These are phyloP conservation scores for Macrophya alboannulata DNA, from an alignment of 2,888 invertebrate species.

Conservation along the genomic window DNA sequence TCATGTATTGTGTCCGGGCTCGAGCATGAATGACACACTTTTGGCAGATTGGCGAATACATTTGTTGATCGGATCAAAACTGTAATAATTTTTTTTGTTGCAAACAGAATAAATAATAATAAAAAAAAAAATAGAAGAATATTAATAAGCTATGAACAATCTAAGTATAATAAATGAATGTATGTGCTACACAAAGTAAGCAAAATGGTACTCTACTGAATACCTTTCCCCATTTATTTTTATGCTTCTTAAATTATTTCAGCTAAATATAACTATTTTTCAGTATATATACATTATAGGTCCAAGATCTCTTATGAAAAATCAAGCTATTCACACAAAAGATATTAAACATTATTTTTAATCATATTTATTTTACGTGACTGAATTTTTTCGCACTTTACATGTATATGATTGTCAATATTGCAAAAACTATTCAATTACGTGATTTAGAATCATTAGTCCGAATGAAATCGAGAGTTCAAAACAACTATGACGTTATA, in stretches of 20 bases:
- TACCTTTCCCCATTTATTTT: conserved; percentile 59
- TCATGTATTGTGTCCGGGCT: conserved; percentile 81
- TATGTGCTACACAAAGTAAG: conserved; percentile 74
- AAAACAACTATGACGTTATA: neutral
- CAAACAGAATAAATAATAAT: conserved; percentile 63
- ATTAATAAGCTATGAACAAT: conserved; percentile 78
- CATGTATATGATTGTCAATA: no score
- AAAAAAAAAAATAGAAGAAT: conserved; percentile 72
- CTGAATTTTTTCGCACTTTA: neutral
- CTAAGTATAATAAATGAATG: conserved; percentile 79
- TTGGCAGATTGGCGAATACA: conserved; percentile 74
- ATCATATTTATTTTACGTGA: neutral
- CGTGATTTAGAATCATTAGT: neutral
- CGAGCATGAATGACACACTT: conserved; percentile 71
- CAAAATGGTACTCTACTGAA: conserved; percentile 56
- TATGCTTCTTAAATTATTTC: conserved; percentile 30
- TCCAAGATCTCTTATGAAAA: neutral
- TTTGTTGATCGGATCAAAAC: conserved; percentile 77
- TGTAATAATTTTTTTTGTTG: conserved; percentile 74
- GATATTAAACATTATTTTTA: neutral
- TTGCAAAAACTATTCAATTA: no score
- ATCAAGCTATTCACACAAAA: neutral
- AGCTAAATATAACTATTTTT: conserved; percentile 2
- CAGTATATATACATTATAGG: neutral
- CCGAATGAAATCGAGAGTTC: neutral